A percentile compares a stretch with the other conserved stretches of the same genome.
These are phyloP conservation scores for Tor tambroides DNA, from an alignment of 2,113 vertebrate genomes.

Conservation along the genomic window DNA sequence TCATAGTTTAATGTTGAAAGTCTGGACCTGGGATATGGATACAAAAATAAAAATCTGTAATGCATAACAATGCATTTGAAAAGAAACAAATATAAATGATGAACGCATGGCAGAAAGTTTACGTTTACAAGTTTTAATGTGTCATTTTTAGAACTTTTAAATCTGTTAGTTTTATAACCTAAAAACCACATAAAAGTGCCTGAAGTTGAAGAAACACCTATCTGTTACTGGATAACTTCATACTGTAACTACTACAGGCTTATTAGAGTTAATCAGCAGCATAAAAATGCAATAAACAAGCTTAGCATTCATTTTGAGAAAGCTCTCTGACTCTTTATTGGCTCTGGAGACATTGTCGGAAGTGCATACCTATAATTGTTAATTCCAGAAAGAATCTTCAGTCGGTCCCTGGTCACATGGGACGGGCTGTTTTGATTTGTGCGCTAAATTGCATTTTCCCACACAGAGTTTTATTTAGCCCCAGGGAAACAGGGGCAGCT, in stretches of 20 bases:
- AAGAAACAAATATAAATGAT: neutral
- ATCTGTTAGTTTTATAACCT: neutral
- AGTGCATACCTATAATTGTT: slow-evolving; percentile 21
- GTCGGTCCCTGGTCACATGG: slow-evolving; percentile 42
- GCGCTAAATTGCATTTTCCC: slow-evolving; percentile 48
- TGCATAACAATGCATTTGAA: neutral
- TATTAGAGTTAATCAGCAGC: neutral
- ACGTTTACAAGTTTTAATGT: neutral
- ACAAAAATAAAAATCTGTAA: neutral
- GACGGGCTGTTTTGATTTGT: slow-evolving; percentile 32
- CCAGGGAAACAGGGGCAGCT: slow-evolving; percentile 48
- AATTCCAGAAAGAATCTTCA: slow-evolving; percentile 51
- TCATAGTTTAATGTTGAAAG: neutral
- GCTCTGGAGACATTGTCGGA: neutral
- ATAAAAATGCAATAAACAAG: neutral
- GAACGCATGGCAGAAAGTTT: neutral
- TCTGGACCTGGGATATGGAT: neutral
- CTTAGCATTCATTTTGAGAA: neutral
- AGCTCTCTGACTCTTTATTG: neutral
- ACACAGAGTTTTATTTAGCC: slow-evolving; percentile 52
- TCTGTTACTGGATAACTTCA: neutral
- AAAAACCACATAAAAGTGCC: neutral
- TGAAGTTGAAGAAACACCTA: neutral
- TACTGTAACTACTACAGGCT: neutral
- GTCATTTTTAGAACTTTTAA: neutral